phyloP scores from a whole-genome alignment of 2,888 invertebrate species.

The Cheiracanthium punctorium region DNA sequence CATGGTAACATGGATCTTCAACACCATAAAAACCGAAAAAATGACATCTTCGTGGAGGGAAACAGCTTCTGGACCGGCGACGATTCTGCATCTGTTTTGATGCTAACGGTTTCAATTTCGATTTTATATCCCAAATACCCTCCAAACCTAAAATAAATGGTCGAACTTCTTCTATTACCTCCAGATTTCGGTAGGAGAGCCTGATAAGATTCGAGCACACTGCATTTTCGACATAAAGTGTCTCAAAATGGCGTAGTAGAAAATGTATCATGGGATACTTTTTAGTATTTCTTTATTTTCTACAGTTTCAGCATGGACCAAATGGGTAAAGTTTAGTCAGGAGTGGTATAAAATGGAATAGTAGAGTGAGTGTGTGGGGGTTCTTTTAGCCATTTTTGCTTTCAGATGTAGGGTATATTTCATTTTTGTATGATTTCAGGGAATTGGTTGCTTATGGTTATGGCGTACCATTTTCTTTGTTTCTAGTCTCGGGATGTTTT shows the following conservation, averaged over 20 bases:
- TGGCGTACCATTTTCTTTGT: background rate
- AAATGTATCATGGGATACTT: background rate
- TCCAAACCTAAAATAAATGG: slow-evolving; percentile 5
- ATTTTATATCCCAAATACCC: background rate
- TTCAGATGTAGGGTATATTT: background rate
- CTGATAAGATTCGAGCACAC: background rate
- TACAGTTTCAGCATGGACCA: background rate
- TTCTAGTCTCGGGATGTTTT: background rate
- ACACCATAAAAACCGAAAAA: background rate
- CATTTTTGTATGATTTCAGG: background rate
- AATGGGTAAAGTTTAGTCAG: background rate
- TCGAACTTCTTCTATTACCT: background rate
- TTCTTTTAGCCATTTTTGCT: background rate
- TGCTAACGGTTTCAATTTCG: slow-evolving; percentile 4
- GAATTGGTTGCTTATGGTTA: background rate
- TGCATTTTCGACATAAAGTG: background rate
- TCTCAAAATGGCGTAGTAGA: background rate
- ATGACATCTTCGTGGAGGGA: background rate
- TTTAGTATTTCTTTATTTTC: background rate
- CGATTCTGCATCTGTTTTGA: slow-evolving; percentile 1
- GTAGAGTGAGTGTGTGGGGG: background rate
- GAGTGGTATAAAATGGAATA: background rate
- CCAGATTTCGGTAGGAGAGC: background rate
- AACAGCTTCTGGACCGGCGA: no score
- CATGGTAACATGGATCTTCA: no score